Base-by-base conservation (phyloP, 2,888 invertebrate species). In the Rhyacophila evoluta region DNA sequence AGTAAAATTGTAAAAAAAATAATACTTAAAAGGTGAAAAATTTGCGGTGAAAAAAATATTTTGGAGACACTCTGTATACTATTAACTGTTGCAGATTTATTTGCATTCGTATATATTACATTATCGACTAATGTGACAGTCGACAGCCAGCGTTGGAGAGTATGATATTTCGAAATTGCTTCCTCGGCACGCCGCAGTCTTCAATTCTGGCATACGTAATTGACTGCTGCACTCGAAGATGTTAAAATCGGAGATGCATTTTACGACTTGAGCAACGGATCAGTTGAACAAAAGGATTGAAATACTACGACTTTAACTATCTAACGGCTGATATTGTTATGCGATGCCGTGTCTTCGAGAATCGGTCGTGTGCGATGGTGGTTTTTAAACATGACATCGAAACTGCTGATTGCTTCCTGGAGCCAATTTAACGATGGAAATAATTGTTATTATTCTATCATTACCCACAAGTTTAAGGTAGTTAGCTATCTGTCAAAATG, bases 121-220 rank as follows among this genome's bases (percentile, higher is more conserved):
- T n/a, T n/a, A n/a, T n/a, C n/a, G 25, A 19, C 25, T 55, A 55
- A 55, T 55, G 19, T 10, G 55, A 55, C 55, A 55, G 55, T 55
- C 55, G 55, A 55, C 55, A 55, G 19, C 25, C 15, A 19, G 19
- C 55, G 55, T 55, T 55, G 55, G 15, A 19, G 55, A 55, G 19
- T 55, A 55, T 55, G 55, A 55, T 55, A 55, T 55, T 55, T 55
- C 25, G 55, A 55, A 55, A 55, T 55, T 55, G 55, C 19, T 55
- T 25, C 55, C 55, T 4, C 6, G 2, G 55, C 55, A 55, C 55
- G 55, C 25, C 55, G 55, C 55, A 55, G 55, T 19, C 55, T 55
- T 55, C 12, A 10, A 25, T 55, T 19, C 29, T 6, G 29, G 55
- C 25, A 55, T 12, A 8, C 55, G 19, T 55, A 55, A 55, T 55